Evolutionary conservation across 1,140 invertebrate species (phyloP).

Genomic region (Cydia splendana): DNA sequence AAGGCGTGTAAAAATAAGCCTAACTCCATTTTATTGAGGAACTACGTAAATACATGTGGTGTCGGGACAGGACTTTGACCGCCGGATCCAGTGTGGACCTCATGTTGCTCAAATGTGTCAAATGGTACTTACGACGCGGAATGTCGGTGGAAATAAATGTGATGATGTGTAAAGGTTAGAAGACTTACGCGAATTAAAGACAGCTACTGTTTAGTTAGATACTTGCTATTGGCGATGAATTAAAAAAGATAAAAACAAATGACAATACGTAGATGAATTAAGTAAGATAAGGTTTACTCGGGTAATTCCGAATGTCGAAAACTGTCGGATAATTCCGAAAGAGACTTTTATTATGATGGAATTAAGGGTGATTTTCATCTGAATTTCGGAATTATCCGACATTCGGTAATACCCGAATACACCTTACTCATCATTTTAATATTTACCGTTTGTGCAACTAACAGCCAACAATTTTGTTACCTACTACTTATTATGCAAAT

Average conservation of each 20-base stretch:
- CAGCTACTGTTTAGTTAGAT: not conserved
- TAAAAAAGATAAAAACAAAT: not conserved
- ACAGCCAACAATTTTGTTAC: not conserved
- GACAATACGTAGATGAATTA: not conserved
- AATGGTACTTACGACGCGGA: not conserved
- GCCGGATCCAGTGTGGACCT: not conserved
- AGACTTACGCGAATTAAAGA: not conserved
- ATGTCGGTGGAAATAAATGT: constrained; percentile 2
- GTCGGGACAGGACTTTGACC: not conserved
- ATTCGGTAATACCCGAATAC: no score
- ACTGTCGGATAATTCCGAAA: no score
- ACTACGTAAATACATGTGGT: constrained; percentile 48
- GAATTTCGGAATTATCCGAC: no score
- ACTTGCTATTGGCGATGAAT: not conserved
- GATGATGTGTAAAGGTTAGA: not conserved
- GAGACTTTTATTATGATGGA: no score
- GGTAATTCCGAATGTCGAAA: no score
- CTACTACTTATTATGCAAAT: not conserved
- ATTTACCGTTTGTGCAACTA: not conserved
- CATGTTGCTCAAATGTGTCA: not conserved
- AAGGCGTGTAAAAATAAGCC: constrained; percentile 66
- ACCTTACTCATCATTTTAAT: no score
- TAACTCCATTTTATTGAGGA: constrained; percentile 52
- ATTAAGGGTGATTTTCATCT: no score
- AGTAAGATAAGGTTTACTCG: no score